Conservation (phyloP, 2,113 vertebrate species). For the Elephas maximus region DNA sequence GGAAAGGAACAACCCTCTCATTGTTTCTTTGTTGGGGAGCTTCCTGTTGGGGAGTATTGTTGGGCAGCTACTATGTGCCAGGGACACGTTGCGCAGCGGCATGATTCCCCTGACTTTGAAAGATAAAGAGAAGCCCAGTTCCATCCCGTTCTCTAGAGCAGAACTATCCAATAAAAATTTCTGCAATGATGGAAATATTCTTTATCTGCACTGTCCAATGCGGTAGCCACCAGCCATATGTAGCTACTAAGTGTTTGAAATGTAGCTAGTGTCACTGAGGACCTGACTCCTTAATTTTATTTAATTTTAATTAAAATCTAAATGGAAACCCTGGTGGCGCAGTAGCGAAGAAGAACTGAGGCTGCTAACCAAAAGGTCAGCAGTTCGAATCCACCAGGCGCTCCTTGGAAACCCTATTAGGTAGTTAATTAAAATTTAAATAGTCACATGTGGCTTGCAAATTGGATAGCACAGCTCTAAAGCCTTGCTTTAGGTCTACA, state of each 20-base stretch:
- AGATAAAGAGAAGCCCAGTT: background rate
- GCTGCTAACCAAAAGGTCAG: too few species aligned
- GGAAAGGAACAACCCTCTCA: too few species aligned
- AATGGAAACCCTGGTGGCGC: too few species aligned
- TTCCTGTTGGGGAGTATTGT: background rate
- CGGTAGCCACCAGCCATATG: rapidly evolving
- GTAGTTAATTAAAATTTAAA: too few species aligned
- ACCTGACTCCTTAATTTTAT: background rate
- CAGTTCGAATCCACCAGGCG: too few species aligned
- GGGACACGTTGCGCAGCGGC: rapidly evolving
- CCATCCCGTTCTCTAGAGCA: background rate
- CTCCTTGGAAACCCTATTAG: too few species aligned
- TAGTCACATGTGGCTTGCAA: background rate
- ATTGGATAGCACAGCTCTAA: background rate
- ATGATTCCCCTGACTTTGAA: background rate
- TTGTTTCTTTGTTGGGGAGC: background rate
- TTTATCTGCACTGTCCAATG: background rate
- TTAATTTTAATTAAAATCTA: background rate
- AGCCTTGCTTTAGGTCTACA: background rate
- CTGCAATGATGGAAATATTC: background rate
- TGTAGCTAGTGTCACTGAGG: rapidly evolving
- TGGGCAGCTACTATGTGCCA: rapidly evolving
- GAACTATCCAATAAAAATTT: rapidly evolving
- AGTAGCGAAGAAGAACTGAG: too few species aligned
- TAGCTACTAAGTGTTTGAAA: background rate